Evolutionary conservation across 2,113 vertebrate genomes (phyloP).

Genomic region (Pomatorhinus ruficollis): DNA sequence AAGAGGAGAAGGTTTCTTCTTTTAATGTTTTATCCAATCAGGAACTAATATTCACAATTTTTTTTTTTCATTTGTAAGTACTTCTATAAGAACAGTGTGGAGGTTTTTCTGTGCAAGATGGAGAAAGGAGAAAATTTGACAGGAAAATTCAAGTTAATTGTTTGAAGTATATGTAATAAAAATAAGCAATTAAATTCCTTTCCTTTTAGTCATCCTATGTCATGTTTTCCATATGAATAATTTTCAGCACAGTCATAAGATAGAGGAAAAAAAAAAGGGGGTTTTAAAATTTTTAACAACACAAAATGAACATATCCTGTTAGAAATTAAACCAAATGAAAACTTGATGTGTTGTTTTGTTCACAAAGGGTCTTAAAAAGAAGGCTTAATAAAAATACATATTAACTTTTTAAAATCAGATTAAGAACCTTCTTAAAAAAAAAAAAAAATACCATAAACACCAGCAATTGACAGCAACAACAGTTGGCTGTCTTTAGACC

Average conservation of each 20-base stretch:
- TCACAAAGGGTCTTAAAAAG: background rate
- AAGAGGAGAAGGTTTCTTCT: background rate
- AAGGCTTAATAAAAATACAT: background rate
- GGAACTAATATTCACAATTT: fast-evolving
- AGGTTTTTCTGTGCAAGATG: background rate
- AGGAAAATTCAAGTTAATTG: background rate
- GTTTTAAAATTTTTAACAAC: background rate
- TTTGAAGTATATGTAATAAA: background rate
- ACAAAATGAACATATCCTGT: background rate
- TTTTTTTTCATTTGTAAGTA: background rate
- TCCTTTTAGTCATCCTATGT: background rate
- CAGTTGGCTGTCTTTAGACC: background rate
- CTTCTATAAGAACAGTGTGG: background rate
- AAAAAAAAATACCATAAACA: no score
- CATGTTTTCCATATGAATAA: background rate
- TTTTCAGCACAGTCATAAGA: background rate
- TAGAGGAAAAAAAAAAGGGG: fast-evolving
- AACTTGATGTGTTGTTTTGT: background rate
- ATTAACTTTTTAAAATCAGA: background rate
- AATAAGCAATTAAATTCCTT: background rate
- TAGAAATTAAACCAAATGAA: background rate
- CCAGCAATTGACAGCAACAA: background rate
- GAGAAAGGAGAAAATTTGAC: background rate
- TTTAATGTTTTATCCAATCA: background rate
- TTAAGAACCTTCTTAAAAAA: background rate